Evolutionary conservation across 2,888 invertebrate genomes (phyloP).

Genomic region (Shargacucullia verbasci): DNA sequence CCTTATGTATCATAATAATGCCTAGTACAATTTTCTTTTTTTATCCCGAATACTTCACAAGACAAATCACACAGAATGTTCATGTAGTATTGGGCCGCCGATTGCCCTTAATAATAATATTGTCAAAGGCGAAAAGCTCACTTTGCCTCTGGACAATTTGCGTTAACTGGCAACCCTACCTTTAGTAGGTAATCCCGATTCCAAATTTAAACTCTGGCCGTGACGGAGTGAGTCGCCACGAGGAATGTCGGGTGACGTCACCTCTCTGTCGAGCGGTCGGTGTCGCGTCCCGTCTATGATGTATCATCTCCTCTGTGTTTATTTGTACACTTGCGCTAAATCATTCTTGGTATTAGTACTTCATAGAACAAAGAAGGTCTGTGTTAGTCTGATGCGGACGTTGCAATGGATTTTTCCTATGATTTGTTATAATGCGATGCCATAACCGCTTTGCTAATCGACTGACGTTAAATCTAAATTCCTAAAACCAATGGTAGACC

Average conservation of each 20-base stretch:
- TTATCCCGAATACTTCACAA: too few species aligned
- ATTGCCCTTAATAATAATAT: too few species aligned
- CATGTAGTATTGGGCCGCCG: too few species aligned
- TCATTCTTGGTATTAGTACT: slow-evolving; percentile 35
- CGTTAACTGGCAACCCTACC: slow-evolving; percentile 50
- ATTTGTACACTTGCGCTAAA: slow-evolving; percentile 50
- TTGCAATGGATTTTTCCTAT: too few species aligned
- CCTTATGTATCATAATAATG: too few species aligned
- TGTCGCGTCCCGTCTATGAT: slow-evolving; percentile 59
- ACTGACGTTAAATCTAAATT: too few species aligned
- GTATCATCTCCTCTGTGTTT: slow-evolving; percentile 62
- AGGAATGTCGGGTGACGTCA: slow-evolving; percentile 81
- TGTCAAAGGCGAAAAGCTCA: too few species aligned
- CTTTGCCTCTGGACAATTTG: not conserved
- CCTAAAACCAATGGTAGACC: too few species aligned
- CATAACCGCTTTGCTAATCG: too few species aligned
- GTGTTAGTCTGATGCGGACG: slow-evolving; percentile 9
- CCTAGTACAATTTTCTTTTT: too few species aligned
- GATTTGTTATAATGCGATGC: too few species aligned
- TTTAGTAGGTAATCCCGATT: slow-evolving; percentile 72
- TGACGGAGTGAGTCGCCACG: slow-evolving; percentile 69
- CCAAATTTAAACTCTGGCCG: slow-evolving; percentile 84
- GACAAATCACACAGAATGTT: too few species aligned
- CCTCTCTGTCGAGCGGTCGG: slow-evolving; percentile 20
- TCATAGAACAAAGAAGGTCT: slow-evolving; percentile 33